Conservation (phyloP, 2,888 invertebrate species). For the Carabus problematicus region DNA sequence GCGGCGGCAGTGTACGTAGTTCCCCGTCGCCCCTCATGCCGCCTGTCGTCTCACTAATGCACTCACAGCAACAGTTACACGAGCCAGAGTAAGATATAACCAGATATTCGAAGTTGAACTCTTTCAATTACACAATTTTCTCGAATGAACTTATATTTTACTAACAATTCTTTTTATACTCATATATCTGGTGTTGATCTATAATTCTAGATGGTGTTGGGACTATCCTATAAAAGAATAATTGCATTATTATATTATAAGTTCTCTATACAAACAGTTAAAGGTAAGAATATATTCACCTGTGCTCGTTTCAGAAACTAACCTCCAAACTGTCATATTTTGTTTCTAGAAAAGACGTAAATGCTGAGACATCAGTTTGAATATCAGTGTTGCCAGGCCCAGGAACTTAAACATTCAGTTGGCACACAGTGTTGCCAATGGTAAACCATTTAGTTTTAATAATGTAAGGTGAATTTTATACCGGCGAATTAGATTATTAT, state of each 20-base stretch:
- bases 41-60: slow-evolving; percentile 55
- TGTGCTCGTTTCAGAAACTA: not conserved
- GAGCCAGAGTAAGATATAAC: slow-evolving; percentile 45
- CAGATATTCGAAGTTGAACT: too few species aligned
- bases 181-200: not conserved
- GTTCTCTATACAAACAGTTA: too few species aligned
- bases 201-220: slow-evolving; percentile 59
- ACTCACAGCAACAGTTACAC: slow-evolving; percentile 46
- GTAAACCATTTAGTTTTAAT: too few species aligned
- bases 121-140: too few species aligned
- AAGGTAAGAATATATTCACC: not conserved
- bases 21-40: slow-evolving; percentile 58
- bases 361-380: slow-evolving; percentile 60
- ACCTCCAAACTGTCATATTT: not conserved
- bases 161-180: slow-evolving; percentile 14
- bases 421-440: slow-evolving; percentile 2
- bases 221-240: slow-evolving; percentile 57
- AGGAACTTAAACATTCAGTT: slow-evolving; percentile 36
- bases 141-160: not conserved
- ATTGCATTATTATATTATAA: slow-evolving; percentile 36
- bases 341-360: slow-evolving; percentile 59
- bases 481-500: too few species aligned
- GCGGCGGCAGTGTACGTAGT: slow-evolving; percentile 55
- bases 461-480: too few species aligned
- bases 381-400: too few species aligned